These are phyloP conservation scores for Fregetta grallaria DNA, from an alignment of 2,113 vertebrate species.

Conservation along the genomic window DNA sequence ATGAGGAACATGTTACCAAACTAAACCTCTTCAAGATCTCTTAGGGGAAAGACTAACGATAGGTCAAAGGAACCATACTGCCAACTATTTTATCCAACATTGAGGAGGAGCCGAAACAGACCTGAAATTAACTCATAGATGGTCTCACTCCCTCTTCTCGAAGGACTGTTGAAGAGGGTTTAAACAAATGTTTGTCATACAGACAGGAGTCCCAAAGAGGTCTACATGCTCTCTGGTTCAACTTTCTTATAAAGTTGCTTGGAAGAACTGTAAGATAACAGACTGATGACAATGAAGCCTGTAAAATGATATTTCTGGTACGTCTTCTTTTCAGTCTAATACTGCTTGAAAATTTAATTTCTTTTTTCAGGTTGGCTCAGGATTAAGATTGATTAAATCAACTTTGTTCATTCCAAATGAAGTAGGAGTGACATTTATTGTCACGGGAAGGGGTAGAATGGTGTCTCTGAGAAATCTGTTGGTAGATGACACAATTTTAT, in stretches of 20 bases:
- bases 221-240: not conserved
- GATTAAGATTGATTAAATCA: conserved; percentile 21
- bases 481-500: not conserved
- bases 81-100: not conserved
- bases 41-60: not conserved
- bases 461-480: not conserved
- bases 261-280: not conserved
- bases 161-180: not conserved
- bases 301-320: not conserved
- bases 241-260: not conserved
- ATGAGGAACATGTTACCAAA: not conserved
- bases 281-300: not conserved
- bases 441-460: not conserved
- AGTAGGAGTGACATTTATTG: not conserved
- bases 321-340: not conserved
- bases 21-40: not conserved
- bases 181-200: not conserved
- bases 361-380: not conserved
- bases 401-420: not conserved
- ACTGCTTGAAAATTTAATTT: not conserved
- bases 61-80: not conserved
- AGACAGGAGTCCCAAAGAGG: not conserved
- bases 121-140: not conserved
- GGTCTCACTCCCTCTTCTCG: not conserved
- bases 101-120: not conserved